phyloP scores from a whole-genome alignment of 2,888 invertebrate species.

The Pyrrhopygopsis socrates region DNA sequence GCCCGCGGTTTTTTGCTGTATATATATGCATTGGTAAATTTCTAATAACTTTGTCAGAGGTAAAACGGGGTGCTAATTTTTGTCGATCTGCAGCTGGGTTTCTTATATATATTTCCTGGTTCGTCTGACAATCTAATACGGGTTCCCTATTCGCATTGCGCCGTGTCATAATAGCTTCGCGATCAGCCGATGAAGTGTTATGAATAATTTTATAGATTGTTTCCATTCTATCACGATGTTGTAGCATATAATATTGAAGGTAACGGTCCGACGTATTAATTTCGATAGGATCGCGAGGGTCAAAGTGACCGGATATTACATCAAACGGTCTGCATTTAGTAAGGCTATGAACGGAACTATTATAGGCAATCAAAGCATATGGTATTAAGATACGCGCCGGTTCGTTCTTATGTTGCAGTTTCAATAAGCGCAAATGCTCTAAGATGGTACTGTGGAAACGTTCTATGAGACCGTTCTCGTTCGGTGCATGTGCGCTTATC shows the following conservation, averaged over 20 bases:
- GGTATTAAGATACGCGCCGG: slow-evolving; percentile 9
- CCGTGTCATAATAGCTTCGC: neutral
- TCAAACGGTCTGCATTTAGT: neutral
- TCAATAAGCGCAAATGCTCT: slow-evolving; percentile 2
- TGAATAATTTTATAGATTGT: neutral
- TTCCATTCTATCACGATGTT: neutral
- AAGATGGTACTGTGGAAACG: neutral
- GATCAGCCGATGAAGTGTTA: neutral
- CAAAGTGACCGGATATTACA: neutral
- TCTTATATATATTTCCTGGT: neutral
- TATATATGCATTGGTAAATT: neutral
- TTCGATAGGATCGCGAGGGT: neutral
- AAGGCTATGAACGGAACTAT: slow-evolving; percentile 3
- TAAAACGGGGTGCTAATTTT: neutral
- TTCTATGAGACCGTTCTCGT: neutral
- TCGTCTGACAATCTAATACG: neutral
- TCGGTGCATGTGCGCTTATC: neutral
- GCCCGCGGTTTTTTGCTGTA: neutral
- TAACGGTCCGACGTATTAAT: neutral
- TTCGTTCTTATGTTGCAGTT: neutral
- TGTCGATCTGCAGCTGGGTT: neutral
- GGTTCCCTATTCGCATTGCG: neutral
- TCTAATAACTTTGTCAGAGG: neutral
- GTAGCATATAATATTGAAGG: neutral
- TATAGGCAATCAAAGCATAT: slow-evolving; percentile 21